These are phyloP conservation scores for Hypomecis punctinalis DNA, from an alignment of 2,888 invertebrate species.

Conservation along the genomic window DNA sequence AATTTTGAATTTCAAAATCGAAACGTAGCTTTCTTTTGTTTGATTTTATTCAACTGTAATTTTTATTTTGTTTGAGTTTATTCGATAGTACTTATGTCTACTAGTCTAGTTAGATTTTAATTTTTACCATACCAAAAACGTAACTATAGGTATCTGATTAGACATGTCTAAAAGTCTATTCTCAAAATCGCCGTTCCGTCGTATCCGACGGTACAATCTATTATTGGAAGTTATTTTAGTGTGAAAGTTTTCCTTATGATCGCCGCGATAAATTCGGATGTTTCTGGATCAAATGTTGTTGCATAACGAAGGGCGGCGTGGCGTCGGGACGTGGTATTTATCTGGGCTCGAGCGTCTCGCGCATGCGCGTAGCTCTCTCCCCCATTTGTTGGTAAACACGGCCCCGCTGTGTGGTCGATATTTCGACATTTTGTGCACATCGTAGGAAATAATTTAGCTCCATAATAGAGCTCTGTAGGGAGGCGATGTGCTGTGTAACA, in stretches of 20 bases:
- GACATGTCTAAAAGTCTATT: conserved; percentile 44
- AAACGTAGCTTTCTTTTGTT: too few relatives aligned
- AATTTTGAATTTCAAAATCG: neutral
- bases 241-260: conserved; percentile 49
- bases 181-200: conserved; percentile 40
- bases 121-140: neutral
- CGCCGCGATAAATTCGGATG: conserved; percentile 57
- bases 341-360: conserved; percentile 50
- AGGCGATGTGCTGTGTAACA: conserved; percentile 43
- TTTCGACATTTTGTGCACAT: conserved; percentile 56
- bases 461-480: conserved; percentile 46
- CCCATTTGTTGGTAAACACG: conserved; percentile 67
- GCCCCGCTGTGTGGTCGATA: conserved; percentile 63
- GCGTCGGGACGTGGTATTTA: conserved; percentile 63
- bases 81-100: neutral
- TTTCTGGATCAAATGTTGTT: conserved; percentile 69
- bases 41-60: too few relatives aligned
- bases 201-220: conserved; percentile 38
- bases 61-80: neutral
- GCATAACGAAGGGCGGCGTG: conserved; percentile 69
- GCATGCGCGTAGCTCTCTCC: conserved; percentile 56
- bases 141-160: conserved; percentile 35
- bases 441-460: conserved; percentile 54
- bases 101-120: conserved; percentile 21
- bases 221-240: conserved; percentile 47